Conservation (phyloP, 2,888 invertebrate genomes). For the Epinotia nisella region DNA sequence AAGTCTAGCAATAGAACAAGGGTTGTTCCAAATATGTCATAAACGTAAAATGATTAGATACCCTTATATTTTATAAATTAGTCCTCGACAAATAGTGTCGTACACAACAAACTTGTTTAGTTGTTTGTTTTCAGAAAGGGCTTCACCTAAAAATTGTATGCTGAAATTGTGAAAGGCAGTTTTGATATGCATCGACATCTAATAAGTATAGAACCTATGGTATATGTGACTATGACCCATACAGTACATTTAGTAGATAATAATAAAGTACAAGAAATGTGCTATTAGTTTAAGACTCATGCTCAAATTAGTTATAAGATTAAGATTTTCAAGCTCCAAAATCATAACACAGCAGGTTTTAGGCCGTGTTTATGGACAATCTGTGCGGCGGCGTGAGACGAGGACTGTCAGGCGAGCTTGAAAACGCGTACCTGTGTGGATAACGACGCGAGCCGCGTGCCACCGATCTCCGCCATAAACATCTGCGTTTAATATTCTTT, state of each 20-base stretch:
- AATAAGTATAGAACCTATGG: neutral
- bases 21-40: neutral
- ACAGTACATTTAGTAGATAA: neutral
- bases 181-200: neutral
- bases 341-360: neutral
- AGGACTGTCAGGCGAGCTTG: too few relatives aligned
- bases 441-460: too few relatives aligned
- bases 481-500: neutral
- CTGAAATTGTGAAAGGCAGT: neutral
- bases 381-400: too few relatives aligned
- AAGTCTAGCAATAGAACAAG: neutral
- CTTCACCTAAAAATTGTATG: neutral
- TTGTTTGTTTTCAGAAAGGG: too few relatives aligned
- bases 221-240: neutral
- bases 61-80: neutral
- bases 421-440: too few relatives aligned
- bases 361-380: neutral
- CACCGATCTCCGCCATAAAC: too few relatives aligned
- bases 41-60: neutral
- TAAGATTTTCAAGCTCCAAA: neutral
- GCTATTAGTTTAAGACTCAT: constrained; percentile 10
- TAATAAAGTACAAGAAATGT: constrained; percentile 29
- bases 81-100: too few relatives aligned
- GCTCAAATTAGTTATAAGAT: constrained; percentile 28
- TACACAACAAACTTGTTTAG: too few relatives aligned